Conservation (phyloP, 2,113 vertebrate species). For the Bucco capensis region DNA sequence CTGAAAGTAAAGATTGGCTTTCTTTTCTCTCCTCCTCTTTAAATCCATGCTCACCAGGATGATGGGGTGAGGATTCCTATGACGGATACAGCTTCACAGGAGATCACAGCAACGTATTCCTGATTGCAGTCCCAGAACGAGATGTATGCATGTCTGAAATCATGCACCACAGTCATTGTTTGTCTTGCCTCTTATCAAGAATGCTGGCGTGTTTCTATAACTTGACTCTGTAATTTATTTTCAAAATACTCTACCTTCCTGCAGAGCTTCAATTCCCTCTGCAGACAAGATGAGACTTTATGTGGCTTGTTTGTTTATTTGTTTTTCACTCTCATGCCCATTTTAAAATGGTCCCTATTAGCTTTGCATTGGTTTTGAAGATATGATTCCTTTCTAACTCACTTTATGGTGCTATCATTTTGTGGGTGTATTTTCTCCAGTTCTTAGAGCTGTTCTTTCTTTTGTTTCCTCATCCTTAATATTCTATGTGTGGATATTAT, state of each 20-base stretch:
- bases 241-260: neutral
- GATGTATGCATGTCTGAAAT: neutral
- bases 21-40: neutral
- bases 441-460: neutral
- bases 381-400: neutral
- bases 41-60: neutral
- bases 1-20: neutral
- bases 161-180: neutral
- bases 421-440: neutral
- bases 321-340: neutral
- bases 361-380: neutral
- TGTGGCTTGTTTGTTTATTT: neutral
- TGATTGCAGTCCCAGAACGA: neutral
- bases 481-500: conserved; percentile 19
- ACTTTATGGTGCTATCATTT: neutral
- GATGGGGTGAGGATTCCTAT: neutral
- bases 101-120: neutral
- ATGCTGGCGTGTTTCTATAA: neutral
- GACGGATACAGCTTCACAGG: neutral
- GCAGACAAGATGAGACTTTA: neutral
- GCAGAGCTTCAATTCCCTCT: neutral
- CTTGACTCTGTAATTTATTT: neutral
- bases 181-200: neutral
- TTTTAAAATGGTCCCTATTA: neutral
- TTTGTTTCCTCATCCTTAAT: neutral